Conservation (phyloP, 1,140 invertebrate genomes). For the Musca domestica region DNA sequence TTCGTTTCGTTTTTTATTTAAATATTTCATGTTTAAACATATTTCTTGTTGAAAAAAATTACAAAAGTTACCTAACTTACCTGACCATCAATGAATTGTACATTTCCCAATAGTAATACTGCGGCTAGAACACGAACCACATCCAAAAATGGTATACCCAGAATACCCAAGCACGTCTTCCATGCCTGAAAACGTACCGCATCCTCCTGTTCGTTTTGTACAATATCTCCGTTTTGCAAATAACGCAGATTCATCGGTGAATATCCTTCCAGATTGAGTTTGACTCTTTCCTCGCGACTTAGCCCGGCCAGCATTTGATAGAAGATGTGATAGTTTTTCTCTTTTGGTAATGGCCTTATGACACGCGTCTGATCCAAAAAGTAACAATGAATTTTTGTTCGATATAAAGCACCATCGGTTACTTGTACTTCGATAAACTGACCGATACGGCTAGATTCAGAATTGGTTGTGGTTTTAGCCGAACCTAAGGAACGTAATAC, state of each 20-base stretch:
- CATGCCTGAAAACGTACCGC: conserved; percentile 77
- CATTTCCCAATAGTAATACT: conserved; percentile 86
- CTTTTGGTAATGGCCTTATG: conserved; percentile 76
- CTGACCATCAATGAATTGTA: conserved; percentile 78
- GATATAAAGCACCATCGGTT: conserved; percentile 90
- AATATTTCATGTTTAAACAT: too few species aligned
- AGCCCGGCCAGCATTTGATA: conserved; percentile 94
- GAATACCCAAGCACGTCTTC: conserved; percentile 84
- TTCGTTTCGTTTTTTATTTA: too few species aligned
- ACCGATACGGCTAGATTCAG: conserved; percentile 91
- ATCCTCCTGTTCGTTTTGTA: conserved; percentile 76
- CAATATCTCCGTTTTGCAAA: conserved; percentile 71
- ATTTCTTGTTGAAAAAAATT: too few species aligned
- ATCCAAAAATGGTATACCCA: conserved; percentile 92
- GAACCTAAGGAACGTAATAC: conserved; percentile 87
- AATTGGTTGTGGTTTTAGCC: conserved; percentile 85
- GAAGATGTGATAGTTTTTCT: conserved; percentile 97
- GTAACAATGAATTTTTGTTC: conserved; percentile 95
- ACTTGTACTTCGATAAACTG: conserved; percentile 96
- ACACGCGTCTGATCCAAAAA: conserved; percentile 89
- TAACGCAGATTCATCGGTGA: conserved; percentile 77
- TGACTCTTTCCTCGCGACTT: conserved; percentile 79
- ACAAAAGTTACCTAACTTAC: conserved; percentile 34
- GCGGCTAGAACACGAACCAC: conserved; percentile 88
- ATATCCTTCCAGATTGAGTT: conserved; percentile 82